Percentiles rank a stretch among this genome's conserved stretches.
Evolutionary conservation across 1,140 invertebrate species (phyloP).

Genomic region (Campodea augens): DNA sequence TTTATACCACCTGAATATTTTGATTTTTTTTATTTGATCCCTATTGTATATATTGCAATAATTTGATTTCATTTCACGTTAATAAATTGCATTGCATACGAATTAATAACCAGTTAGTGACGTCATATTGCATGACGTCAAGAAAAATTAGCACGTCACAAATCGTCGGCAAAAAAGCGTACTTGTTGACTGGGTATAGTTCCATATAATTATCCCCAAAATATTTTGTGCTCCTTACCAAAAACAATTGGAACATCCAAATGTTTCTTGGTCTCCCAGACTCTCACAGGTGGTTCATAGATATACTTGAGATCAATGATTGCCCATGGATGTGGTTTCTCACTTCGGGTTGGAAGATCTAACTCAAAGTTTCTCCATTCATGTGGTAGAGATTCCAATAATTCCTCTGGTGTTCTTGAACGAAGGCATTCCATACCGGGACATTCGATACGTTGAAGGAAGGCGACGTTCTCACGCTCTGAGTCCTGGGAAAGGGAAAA

Average conservation of each 20-base stretch:
- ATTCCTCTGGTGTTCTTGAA: slow-evolving; percentile 10
- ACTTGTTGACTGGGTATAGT: too few species aligned
- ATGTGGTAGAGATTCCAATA: slow-evolving; percentile 13
- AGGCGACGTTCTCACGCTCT: slow-evolving; percentile 10
- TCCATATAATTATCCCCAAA: too few species aligned
- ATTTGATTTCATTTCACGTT: too few species aligned
- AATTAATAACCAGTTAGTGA: too few species aligned
- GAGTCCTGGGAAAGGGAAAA: slow-evolving; percentile 10
- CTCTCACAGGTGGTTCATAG: background rate
- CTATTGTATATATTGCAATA: too few species aligned
- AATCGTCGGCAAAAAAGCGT: too few species aligned
- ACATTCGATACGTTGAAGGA: slow-evolving; percentile 9
- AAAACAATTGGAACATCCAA: background rate
- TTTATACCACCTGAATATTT: too few species aligned
- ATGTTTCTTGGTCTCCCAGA: background rate
- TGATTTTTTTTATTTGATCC: too few species aligned
- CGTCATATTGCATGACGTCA: too few species aligned
- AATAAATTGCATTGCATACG: too few species aligned
- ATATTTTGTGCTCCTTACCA: too few species aligned
- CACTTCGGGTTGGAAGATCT: slow-evolving; percentile 11
- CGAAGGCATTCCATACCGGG: slow-evolving; percentile 10
- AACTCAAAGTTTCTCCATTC: slow-evolving; percentile 12
- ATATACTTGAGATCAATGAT: slow-evolving; percentile 11
- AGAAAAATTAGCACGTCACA: too few species aligned
- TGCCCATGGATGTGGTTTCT: slow-evolving; percentile 13